These are phyloP conservation scores for Dilophus febrilis DNA, from an alignment of 2,888 invertebrate genomes.

Conservation along the genomic window DNA sequence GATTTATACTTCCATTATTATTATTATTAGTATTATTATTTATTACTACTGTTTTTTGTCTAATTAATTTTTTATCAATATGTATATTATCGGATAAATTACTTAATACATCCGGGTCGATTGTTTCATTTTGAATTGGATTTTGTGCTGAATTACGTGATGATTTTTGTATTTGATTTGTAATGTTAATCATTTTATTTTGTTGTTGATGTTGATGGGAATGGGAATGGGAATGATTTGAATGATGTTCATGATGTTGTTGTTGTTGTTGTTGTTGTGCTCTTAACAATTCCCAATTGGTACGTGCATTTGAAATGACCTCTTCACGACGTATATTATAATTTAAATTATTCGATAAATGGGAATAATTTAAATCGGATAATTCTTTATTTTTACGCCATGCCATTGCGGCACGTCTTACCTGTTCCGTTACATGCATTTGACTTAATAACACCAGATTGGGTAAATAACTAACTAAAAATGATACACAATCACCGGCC, in stretches of 20 bases:
- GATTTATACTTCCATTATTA: not conserved
- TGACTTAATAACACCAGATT: conserved; percentile 54
- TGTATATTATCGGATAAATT: conserved; percentile 4
- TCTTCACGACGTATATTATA: conserved; percentile 52
- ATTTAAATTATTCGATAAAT: conserved; percentile 33
- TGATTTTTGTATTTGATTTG: conserved; percentile 1
- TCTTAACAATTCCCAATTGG: conserved; percentile 69
- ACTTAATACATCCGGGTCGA: conserved; percentile 2
- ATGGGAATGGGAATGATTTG: not conserved
- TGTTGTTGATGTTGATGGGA: not conserved
- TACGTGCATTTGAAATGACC: conserved; percentile 67
- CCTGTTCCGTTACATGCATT: conserved; percentile 65
- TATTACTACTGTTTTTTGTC: conserved; percentile 3
- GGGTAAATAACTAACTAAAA: conserved; percentile 63
- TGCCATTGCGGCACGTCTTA: conserved; percentile 57
- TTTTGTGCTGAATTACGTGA: conserved; percentile 1
- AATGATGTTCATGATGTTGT: no score
- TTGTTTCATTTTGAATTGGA: not conserved
- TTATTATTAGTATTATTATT: no score
- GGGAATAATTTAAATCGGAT: conserved; percentile 29
- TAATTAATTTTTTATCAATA: conserved; percentile 3
- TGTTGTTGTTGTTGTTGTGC: conserved; percentile 32
- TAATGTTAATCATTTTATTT: not conserved
- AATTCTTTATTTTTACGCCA: conserved; percentile 66
- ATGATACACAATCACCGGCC: conserved; percentile 66